phyloP scores from a whole-genome alignment of 2,113 vertebrate species.

The Scomber scombrus region DNA sequence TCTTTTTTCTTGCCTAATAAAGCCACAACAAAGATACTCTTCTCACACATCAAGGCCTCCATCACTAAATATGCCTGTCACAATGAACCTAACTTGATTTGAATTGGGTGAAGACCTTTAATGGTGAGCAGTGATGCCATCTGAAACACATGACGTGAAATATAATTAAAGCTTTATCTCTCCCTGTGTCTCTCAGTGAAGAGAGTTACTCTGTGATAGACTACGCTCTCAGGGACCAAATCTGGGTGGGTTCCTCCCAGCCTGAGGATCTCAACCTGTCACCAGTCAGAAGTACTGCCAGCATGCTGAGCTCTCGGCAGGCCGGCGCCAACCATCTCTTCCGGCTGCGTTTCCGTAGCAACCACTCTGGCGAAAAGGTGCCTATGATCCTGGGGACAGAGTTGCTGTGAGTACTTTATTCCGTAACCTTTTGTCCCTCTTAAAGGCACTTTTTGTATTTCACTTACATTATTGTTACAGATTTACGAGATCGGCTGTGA shows the following conservation, averaged over 20 bases:
- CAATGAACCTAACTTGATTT: background rate
- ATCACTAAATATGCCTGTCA: background rate
- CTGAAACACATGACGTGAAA: background rate
- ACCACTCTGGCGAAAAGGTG: constrained; percentile 90
- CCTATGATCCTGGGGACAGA: constrained; percentile 91
- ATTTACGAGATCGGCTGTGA: background rate
- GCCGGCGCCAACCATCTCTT: constrained; percentile 87
- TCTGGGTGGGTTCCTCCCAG: constrained; percentile 88
- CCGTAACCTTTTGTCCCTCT: background rate
- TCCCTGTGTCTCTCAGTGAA: constrained; percentile 83
- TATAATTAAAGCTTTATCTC: background rate
- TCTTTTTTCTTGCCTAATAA: background rate
- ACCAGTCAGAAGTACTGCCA: constrained; percentile 81
- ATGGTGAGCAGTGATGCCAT: background rate
- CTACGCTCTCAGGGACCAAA: constrained; percentile 91
- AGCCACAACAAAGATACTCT: background rate
- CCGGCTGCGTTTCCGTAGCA: constrained; percentile 87
- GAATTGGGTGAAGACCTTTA: background rate
- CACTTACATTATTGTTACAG: constrained; percentile 5
- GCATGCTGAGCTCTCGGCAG: constrained; percentile 88
- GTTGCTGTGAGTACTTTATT: constrained; percentile 87
- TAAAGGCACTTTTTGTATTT: constrained; percentile 19
- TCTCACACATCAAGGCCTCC: background rate
- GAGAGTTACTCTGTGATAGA: constrained; percentile 95
- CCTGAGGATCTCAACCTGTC: constrained; percentile 85